These are phyloP conservation scores for Drosophila mettleri DNA, from an alignment of 2,888 invertebrate genomes.

Conservation along the genomic window DNA sequence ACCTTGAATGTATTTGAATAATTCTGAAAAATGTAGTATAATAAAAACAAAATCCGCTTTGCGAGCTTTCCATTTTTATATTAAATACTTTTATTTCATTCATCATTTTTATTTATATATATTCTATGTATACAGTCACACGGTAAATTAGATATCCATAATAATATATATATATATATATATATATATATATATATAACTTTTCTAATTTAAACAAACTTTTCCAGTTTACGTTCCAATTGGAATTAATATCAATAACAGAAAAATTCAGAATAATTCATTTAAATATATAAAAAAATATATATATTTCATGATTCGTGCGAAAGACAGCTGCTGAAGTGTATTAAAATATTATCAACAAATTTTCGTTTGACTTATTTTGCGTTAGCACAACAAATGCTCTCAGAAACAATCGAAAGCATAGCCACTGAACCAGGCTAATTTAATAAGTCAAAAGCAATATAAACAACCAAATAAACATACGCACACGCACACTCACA, in stretches of 20 bases:
- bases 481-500: slow-evolving; percentile 18
- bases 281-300: too few relatives aligned
- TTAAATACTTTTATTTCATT: too few relatives aligned
- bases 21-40: too few relatives aligned
- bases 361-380: slow-evolving; percentile 67
- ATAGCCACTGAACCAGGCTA: slow-evolving; percentile 63
- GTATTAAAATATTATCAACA: slow-evolving; percentile 54
- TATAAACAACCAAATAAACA: slow-evolving; percentile 10
- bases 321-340: neutral
- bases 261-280: neutral
- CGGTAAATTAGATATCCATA: too few relatives aligned
- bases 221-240: too few relatives aligned
- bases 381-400: slow-evolving; percentile 30
- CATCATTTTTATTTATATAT: too few relatives aligned
- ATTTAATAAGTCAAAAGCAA: slow-evolving; percentile 71
- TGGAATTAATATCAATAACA: neutral
- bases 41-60: too few relatives aligned
- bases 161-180: too few relatives aligned
- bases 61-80: too few relatives aligned
- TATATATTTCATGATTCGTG: neutral
- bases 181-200: too few relatives aligned
- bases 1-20: neutral
- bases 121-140: too few relatives aligned
- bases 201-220: too few relatives aligned
- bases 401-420: slow-evolving; percentile 35